Base-by-base conservation (phyloP, 2,888 invertebrate genomes). In the Latrodectus hesperus region DNA sequence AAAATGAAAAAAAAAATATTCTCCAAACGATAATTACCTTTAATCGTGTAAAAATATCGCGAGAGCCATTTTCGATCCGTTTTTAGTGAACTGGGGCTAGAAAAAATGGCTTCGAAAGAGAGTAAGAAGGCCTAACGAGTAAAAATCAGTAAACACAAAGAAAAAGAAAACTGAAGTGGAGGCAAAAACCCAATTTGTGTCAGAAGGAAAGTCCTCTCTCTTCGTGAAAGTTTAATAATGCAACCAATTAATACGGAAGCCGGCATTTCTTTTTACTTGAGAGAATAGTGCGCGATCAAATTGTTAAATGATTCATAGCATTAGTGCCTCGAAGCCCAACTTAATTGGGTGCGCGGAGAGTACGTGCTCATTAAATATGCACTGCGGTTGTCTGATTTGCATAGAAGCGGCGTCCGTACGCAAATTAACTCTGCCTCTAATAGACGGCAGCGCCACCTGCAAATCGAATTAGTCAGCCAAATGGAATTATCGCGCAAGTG, bases 251-350 rank as follows among this genome's bases (percentile, higher is more conserved):
- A 87, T 87, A 87, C 86, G 17, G 72, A 14, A 76, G 76, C 64
- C 52, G 51, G 55, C 53, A 64, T 52, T 77, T 77, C 77, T 87
- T 82, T 72, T 70, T 74, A 49, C 73, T 26, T 52, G 22, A 60
- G 53, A 76, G 76, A 76, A 76, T 65, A 64, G 64, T 51, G 38
- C 51, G 75, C 76, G 86, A 87, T 87, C 86, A 81, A 87, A 87
- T 87, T 87, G 86, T 82, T 87, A 87, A 87, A 87, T 87, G 81
- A 87, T 87, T 87, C 86, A 87, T 81, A 77, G 76, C 81, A 87
- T 81, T 77, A 87, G 77, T 67, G 72, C 72, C 72, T 87, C 73
- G 76, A 65, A 86, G 71, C 76, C 77, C 17, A n/a, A 64, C 77
- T 82, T 87, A 81, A 87, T 87, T 81, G 86, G 81, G 82, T 70